Evolutionary conservation across 2,113 vertebrate species (phyloP).

Genomic region (Daboia siamensis): DNA sequence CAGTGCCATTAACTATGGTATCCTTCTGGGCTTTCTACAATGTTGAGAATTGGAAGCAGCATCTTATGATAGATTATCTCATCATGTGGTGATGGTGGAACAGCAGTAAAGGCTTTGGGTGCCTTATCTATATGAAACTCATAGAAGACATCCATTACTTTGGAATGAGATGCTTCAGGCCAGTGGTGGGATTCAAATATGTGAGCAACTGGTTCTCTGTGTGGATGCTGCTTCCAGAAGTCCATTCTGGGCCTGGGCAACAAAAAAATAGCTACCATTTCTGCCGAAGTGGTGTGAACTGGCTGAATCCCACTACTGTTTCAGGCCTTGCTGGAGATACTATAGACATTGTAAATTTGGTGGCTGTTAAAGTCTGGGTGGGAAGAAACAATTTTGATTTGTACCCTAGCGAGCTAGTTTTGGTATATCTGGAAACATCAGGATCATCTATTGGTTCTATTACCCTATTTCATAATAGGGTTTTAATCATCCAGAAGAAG

Average conservation of each 20-base stretch:
- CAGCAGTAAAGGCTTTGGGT: not conserved
- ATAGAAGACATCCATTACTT: not conserved
- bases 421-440: not conserved
- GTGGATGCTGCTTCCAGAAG: too few relatives aligned
- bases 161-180: not conserved
- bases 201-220: too few relatives aligned
- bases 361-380: not conserved
- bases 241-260: too few relatives aligned
- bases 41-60: not conserved
- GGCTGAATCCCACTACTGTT: too few relatives aligned
- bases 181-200: too few relatives aligned
- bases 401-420: not conserved
- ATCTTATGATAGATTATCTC: not conserved
- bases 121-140: not conserved
- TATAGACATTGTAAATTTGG: not conserved
- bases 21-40: not conserved
- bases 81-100: not conserved
- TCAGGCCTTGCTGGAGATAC: not conserved
- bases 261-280: too few relatives aligned
- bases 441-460: not conserved
- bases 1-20: not conserved
- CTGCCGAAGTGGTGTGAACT: too few relatives aligned
- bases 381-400: not conserved
- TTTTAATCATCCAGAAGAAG: not conserved
- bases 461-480: not conserved